phyloP scores from a whole-genome alignment of 1,140 invertebrate genomes.

The Hydropsyche tenuis region DNA sequence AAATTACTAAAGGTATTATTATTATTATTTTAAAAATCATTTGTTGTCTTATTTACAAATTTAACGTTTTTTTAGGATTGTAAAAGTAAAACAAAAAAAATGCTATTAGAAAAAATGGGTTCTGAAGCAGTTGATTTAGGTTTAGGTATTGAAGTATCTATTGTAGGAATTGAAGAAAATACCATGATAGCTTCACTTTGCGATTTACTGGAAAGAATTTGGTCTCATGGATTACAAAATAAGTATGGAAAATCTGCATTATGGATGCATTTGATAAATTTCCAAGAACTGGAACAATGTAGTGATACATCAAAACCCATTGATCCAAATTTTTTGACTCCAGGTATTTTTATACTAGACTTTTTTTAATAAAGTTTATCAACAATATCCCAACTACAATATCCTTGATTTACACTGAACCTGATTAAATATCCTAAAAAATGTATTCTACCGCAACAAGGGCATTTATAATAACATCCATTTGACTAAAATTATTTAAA shows the following conservation, averaged over 20 bases:
- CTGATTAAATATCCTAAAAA: no score
- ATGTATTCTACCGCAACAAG: no score
- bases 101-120: slow-evolving; percentile 98
- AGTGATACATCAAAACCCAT: slow-evolving; percentile 75
- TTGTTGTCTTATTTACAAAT: not conserved
- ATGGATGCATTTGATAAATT: slow-evolving; percentile 92
- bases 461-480: no score
- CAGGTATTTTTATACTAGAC: no score
- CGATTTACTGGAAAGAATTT: slow-evolving; percentile 96
- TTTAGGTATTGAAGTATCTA: slow-evolving; percentile 69
- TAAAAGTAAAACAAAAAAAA: slow-evolving; percentile 93
- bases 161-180: slow-evolving; percentile 89
- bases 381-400: no score
- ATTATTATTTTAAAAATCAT: not conserved
- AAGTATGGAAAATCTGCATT: slow-evolving; percentile 96
- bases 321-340: slow-evolving; percentile 81
- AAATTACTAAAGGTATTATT: slow-evolving; percentile 86
- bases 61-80: slow-evolving; percentile 70
- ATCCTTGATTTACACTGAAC: no score
- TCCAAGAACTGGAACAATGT: slow-evolving; percentile 86
- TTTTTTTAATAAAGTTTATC: no score
- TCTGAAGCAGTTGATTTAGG: slow-evolving; percentile 78
- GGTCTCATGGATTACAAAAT: slow-evolving; percentile 95
- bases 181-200: slow-evolving; percentile 97
- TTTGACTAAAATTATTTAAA: no score